phyloP scores from a whole-genome alignment of 92 coral and sea anemone genomes.

The Paramuricea clavata region DNA sequence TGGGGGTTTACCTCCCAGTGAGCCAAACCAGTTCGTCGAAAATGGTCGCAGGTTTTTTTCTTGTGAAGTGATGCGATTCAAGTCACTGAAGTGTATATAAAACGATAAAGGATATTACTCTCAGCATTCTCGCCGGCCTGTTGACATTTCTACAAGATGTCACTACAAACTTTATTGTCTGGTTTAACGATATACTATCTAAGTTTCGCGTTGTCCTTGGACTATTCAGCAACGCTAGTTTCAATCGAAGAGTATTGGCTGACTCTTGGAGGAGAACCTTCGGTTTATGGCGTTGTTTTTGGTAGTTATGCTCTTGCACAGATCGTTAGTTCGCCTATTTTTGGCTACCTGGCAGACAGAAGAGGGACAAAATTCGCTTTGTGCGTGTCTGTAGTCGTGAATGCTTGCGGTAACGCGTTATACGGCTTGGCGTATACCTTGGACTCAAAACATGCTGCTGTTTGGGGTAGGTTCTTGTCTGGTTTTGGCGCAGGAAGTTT shows the following conservation, averaged over 20 bases:
- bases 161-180: slow-evolving; percentile 70
- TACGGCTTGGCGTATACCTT: slow-evolving; percentile 79
- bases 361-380: slow-evolving; percentile 91
- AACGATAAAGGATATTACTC: too few species aligned
- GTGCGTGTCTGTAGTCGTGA: slow-evolving; percentile 76
- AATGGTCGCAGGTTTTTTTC: too few species aligned
- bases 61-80: too few species aligned
- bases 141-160: slow-evolving; percentile 21
- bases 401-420: slow-evolving; percentile 82
- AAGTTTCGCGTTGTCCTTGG: slow-evolving; percentile 92
- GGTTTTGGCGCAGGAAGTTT: slow-evolving; percentile 95
- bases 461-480: slow-evolving; percentile 86
- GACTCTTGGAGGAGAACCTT: slow-evolving; percentile 76
- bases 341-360: slow-evolving; percentile 92
- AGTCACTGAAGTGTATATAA: too few species aligned
- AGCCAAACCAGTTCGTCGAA: not conserved
- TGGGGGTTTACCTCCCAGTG: not conserved
- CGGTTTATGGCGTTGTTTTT: slow-evolving; percentile 82
- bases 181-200: slow-evolving; percentile 82
- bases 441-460: slow-evolving; percentile 79
- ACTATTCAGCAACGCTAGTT: slow-evolving; percentile 85
- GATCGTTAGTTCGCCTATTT: slow-evolving; percentile 82
- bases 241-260: slow-evolving; percentile 87
- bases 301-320: slow-evolving; percentile 96
- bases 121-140: not conserved